These are phyloP conservation scores for Mycetomoellerius zeteki DNA, from an alignment of 1,140 invertebrate species.

Conservation along the genomic window DNA sequence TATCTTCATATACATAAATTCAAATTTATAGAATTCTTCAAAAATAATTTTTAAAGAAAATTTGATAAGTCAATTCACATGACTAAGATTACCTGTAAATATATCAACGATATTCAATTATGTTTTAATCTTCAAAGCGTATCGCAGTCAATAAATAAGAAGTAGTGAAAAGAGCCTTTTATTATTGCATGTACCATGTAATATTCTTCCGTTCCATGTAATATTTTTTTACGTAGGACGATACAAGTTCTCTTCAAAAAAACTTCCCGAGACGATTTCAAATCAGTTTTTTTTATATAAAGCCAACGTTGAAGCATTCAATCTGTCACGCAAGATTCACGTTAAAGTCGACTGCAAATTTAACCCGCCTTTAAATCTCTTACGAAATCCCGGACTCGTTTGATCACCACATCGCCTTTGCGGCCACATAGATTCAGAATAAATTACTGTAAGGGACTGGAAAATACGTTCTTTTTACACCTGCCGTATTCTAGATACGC, in stretches of 20 bases:
- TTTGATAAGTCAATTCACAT: not conserved
- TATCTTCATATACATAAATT: not conserved
- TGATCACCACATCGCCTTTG: not conserved
- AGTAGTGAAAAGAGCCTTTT: constrained; percentile 1
- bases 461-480: constrained; percentile 60
- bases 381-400: not conserved
- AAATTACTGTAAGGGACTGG: constrained; percentile 46
- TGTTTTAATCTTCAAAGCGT: constrained; percentile 16
- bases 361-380: constrained; percentile 46
- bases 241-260: constrained; percentile 18
- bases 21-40: not conserved
- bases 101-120: constrained; percentile 2
- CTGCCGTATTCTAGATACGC: constrained; percentile 39
- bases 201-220: constrained; percentile 9
- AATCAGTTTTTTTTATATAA: constrained; percentile 52
- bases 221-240: constrained; percentile 38
- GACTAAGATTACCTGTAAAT: not conserved
- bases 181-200: not conserved
- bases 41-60: not conserved
- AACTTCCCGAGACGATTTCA: constrained; percentile 36
- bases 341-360: constrained; percentile 44
- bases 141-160: not conserved
- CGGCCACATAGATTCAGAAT: constrained; percentile 47
- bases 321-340: constrained; percentile 3
- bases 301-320: constrained; percentile 42